Base-by-base conservation (phyloP, 2,888 invertebrate species). In the Sminthurinus aureus region DNA sequence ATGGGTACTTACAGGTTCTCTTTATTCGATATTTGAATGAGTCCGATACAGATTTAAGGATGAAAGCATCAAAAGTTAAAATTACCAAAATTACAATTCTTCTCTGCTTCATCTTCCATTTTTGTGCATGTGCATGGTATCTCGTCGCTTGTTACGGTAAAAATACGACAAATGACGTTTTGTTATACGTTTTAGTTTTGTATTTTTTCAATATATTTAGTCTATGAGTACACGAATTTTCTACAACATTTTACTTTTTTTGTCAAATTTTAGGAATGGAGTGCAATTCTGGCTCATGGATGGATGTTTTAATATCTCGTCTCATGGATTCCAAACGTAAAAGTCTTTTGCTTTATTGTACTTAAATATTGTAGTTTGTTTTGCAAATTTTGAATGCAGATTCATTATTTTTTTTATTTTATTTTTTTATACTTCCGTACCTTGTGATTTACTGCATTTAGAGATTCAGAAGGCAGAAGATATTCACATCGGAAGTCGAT, bases 111-210 rank as follows among this genome's bases (percentile, higher is more conserved):
- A 86, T 87, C 4, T 88, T 88, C 58, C 87, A 88, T 71, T 88
- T 87, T 75, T 86, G 87, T 83, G 87, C 88, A 18, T 88, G 88
- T 83, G 83, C 85, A 0, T 88, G 87, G 87, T 88, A 88, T 71
- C 75, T 88, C 8, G 84, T 86, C 18, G 86, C 88, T 18, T 88
- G 88, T 69, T 83, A 84, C 13, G 86, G 85, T 51, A 52, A 38
- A 15, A 51, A 20, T 24, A 38, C 38, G 6, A 38, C 38, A 38
- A 38, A n/a, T n/a, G 38, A 77, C 20, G n/a, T 8, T 64, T 64
- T 64, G 2, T 64, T 18, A 8, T 18, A 64, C n/a, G 64, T 58
- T 58, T 58, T 12, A 58, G 15, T 12, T 58, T 58, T 58, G 15
- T 58, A 15, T 58, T 58, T 58, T 58, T 58, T 58, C 15, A 15